phyloP scores from a whole-genome alignment of 2,888 invertebrate genomes.

The Crocallis elinguaria region DNA sequence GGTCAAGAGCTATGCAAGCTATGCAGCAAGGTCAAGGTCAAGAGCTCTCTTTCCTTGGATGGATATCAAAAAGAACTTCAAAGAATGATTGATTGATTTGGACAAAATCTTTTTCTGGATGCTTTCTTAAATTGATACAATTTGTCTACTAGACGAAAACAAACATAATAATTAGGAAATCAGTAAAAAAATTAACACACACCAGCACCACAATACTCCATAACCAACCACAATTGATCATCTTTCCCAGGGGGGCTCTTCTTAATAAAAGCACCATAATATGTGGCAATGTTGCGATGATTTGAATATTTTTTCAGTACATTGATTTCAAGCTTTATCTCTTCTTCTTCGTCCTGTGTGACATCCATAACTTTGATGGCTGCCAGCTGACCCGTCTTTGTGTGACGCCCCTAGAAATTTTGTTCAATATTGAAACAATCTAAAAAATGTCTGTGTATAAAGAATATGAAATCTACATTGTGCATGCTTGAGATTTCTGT shows the following conservation, averaged over 20 bases:
- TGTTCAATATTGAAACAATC: background rate
- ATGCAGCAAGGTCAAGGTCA: no score
- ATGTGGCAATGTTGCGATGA: constrained; percentile 99
- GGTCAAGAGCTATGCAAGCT: no score
- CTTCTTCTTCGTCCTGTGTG: constrained; percentile 99
- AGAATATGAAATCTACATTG: no score
- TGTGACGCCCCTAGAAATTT: constrained; percentile 95
- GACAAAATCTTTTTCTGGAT: no score
- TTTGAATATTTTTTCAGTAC: constrained; percentile 99
- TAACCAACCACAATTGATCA: constrained; percentile 99
- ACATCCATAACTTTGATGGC: constrained; percentile 99
- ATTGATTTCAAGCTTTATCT: constrained; percentile 99
- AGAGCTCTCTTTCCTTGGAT: no score
- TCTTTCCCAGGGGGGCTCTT: constrained; percentile 99
- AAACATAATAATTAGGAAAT: background rate
- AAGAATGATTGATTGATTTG: no score
- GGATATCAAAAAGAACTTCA: no score
- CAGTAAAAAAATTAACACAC: constrained; percentile 37
- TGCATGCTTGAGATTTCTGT: no score
- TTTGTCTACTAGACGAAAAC: background rate
- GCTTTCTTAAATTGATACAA: no score
- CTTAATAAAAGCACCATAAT: constrained; percentile 99
- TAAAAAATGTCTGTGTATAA: no score
- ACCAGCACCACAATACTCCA: constrained; percentile 99
- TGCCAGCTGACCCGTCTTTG: constrained; percentile 99